Conservation (phyloP, 2,113 vertebrate species). For the Cnemophilus loriae region DNA sequence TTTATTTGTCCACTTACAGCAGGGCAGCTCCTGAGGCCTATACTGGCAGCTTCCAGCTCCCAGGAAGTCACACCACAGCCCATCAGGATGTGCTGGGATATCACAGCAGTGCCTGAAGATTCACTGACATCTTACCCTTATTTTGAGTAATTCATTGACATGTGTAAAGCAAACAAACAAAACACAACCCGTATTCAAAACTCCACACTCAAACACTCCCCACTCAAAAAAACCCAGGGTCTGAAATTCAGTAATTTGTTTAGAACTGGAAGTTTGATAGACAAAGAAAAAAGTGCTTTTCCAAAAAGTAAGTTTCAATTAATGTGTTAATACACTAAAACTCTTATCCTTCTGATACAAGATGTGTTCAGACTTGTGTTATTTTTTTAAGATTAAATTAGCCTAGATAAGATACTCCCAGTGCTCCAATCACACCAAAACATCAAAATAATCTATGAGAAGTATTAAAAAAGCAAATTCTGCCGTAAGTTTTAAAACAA, state of each 20-base stretch:
- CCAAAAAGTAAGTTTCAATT: not conserved
- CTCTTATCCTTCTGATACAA: not conserved
- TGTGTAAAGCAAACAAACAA: not conserved
- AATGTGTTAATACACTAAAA: not conserved
- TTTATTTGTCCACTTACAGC: not conserved
- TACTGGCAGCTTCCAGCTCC: not conserved
- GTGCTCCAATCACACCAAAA: not conserved
- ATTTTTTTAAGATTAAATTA: not conserved
- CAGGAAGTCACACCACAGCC: not conserved
- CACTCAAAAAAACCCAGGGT: not conserved
- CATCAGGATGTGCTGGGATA: not conserved
- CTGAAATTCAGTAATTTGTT: not conserved
- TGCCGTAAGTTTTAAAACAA: not conserved
- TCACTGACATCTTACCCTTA: too few species aligned
- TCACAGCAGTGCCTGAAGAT: not conserved
- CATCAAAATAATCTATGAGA: not conserved
- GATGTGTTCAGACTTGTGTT: not conserved
- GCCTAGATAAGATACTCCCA: not conserved
- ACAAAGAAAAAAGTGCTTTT: not conserved
- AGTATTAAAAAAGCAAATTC: not conserved
- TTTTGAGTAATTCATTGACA: not conserved
- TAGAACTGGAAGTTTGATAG: not conserved
- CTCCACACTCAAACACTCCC: not conserved
- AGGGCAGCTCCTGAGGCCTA: not conserved
- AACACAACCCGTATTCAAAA: not conserved